phyloP scores from a whole-genome alignment of 2,797 vertebrate genomes.

The Leontocebus nigricollis region DNA sequence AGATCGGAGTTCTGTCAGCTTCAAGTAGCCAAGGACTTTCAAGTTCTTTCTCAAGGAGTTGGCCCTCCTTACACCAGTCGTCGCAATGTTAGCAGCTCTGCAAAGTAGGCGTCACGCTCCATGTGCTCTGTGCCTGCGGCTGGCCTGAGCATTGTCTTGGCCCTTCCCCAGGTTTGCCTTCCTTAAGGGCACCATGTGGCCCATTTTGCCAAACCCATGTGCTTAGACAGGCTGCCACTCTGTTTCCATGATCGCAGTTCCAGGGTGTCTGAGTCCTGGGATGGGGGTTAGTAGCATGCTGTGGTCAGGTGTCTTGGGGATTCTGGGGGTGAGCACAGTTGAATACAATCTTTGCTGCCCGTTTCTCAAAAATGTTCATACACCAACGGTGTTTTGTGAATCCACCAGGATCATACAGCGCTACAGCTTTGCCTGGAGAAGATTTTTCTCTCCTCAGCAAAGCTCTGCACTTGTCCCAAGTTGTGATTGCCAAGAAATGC shows the following conservation, averaged over 20 bases:
- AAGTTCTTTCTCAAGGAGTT: not conserved
- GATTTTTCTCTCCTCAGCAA: accelerated
- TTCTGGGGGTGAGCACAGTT: not conserved
- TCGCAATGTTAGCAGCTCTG: accelerated
- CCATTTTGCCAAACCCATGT: too few relatives aligned
- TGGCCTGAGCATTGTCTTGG: accelerated
- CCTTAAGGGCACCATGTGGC: not conserved
- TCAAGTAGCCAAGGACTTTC: not conserved
- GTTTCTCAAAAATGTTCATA: not conserved
- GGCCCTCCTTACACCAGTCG: accelerated
- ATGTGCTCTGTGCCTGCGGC: not conserved
- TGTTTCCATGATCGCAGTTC: not conserved
- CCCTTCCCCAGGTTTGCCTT: not conserved
- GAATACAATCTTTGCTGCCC: accelerated
- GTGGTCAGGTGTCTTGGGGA: not conserved
- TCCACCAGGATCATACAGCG: not conserved
- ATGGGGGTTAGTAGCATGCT: accelerated
- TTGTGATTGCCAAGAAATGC: not conserved
- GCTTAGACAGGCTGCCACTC: too few relatives aligned
- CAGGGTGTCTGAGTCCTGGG: not conserved
- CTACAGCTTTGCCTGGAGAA: too few relatives aligned
- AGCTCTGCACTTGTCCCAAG: not conserved
- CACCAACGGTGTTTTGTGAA: accelerated
- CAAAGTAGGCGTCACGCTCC: accelerated
- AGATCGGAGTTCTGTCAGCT: not conserved